These are phyloP conservation scores for Teleiodes luculella DNA, from an alignment of 2,888 invertebrate species.

Conservation along the genomic window DNA sequence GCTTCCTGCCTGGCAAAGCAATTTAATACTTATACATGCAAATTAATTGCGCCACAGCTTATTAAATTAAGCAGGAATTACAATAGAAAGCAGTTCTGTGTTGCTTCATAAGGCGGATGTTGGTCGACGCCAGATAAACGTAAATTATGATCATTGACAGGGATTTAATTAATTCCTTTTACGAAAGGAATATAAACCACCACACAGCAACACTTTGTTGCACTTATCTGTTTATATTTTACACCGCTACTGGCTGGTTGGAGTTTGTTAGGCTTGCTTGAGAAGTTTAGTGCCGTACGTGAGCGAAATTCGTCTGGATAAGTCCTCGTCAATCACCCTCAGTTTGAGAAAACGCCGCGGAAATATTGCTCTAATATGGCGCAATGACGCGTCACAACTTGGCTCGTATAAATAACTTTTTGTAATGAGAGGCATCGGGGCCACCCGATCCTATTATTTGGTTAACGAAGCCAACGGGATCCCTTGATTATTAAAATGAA, in stretches of 20 bases:
- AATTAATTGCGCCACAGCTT: conserved; percentile 32
- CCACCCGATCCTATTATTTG: conserved; percentile 71
- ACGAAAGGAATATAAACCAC: conserved; percentile 26
- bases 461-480: conserved; percentile 74
- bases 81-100: conserved; percentile 2
- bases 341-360: too few species aligned
- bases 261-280: too few species aligned
- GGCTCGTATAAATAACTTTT: conserved; percentile 23
- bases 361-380: too few species aligned
- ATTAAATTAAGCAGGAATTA: conserved; percentile 11
- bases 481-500: conserved; percentile 77
- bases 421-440: conserved; percentile 38
- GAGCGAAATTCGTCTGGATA: too few species aligned
- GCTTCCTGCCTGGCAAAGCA: conserved; percentile 35
- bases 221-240: neutral
- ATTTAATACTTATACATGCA: conserved; percentile 29
- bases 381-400: conserved; percentile 5
- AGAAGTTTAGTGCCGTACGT: too few species aligned
- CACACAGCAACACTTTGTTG: conserved; percentile 8
- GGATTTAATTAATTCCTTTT: conserved; percentile 1
- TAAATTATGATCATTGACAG: neutral
- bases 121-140: neutral
- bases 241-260: too few species aligned
- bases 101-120: conserved; percentile 3
- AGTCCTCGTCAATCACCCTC: too few species aligned